phyloP scores from a whole-genome alignment of 1,140 invertebrate species.

The Thaumatotibia leucotreta region DNA sequence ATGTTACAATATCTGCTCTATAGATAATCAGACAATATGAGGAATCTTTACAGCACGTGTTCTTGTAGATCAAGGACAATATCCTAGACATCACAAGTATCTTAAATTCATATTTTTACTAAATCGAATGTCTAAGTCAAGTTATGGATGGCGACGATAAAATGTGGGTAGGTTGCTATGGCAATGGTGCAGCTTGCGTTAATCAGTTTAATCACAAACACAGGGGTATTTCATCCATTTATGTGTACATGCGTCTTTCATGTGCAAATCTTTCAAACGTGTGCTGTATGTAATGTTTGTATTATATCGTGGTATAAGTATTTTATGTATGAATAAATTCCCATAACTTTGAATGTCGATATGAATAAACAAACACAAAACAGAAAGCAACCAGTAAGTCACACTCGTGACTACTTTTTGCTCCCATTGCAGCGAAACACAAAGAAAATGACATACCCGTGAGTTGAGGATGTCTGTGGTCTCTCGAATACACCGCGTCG shows the following conservation, averaged over 20 bases:
- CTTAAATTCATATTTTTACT: too few species aligned
- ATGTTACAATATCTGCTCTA: too few species aligned
- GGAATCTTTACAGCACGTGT: too few species aligned
- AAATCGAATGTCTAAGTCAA: background rate
- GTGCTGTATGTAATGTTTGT: background rate
- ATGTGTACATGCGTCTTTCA: background rate
- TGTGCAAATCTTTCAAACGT: conserved; percentile 2
- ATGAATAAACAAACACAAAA: background rate
- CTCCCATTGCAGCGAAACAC: background rate
- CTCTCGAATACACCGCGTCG: conserved; percentile 58
- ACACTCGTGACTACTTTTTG: background rate
- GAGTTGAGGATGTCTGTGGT: conserved; percentile 51
- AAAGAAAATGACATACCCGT: conserved; percentile 35
- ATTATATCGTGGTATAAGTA: background rate
- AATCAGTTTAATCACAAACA: conserved; percentile 3
- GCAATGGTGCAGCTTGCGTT: background rate
- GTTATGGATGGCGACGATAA: background rate
- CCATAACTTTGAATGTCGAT: background rate
- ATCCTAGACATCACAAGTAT: too few species aligned
- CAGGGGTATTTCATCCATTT: background rate
- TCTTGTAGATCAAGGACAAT: too few species aligned
- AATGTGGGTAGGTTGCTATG: background rate
- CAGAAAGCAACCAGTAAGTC: background rate
- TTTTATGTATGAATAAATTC: background rate
- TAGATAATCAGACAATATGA: too few species aligned